Base-by-base conservation (phyloP, 2,113 vertebrate genomes). In the Melospiza melodia region DNA sequence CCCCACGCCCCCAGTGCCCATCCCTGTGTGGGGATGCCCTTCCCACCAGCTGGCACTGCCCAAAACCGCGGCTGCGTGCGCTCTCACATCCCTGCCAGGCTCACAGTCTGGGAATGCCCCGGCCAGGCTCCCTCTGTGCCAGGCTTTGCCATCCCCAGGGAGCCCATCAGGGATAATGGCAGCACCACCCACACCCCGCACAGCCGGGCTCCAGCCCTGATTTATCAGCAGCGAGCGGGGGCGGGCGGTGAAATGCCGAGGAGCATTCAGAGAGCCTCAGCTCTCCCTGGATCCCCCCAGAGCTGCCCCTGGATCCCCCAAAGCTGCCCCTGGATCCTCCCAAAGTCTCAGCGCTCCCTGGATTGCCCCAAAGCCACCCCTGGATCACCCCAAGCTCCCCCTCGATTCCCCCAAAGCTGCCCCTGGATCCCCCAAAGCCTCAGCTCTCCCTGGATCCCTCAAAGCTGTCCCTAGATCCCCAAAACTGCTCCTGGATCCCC, bases 11-110 rank as follows among this genome's bases (percentile, higher is more conserved):
- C 43, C 1, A 1, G 6, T n/a, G 59, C 62, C 30, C 4, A 2
- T 3, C n/a, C 57, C 44, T 0, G 2, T 0, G 1, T 0, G 1
- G 37, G 33, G 46, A 39, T 4, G 58, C 58, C 43, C 30, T 46
- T 5, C 71, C 63, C 79, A 19, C 1, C 11, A 5, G 31, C 14
- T 1, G 4, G 54, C 12, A 20, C 35, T 0, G 9, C 8, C 1
- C 16, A 12, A 23, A 27, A 12, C 37, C 16, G 0, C 1, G 1
- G 33, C 43, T 11, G 0, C 0, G 4, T 2, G n/a, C 4, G 22
- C 13, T 31, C 14, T 31, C 2, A 2, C 2, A 3, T 67, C 46
- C 43, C 68, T 5, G 3, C 27, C 5, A 14, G 74, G 79, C 88
- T 37, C 58, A 11, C 69, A 39, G 58, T 2, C 35, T 12, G 21